A percentile compares a stretch with the other conserved stretches of the same genome.
These are phyloP conservation scores for Sarcophaga variegata DNA, from an alignment of 2,888 invertebrate species.

Conservation along the genomic window DNA sequence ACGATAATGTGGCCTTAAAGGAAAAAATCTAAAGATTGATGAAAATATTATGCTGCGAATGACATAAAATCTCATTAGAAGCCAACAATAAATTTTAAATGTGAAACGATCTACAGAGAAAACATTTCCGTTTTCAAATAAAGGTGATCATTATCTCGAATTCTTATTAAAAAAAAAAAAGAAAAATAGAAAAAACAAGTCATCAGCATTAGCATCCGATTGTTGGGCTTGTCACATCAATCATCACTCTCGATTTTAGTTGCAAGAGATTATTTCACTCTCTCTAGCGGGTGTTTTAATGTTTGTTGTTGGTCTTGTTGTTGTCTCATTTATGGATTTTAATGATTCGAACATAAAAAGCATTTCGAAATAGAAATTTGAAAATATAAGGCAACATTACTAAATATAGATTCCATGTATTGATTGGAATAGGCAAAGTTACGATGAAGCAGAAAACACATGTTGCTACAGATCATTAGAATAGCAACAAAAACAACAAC, in stretches of 20 bases:
- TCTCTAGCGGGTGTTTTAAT: not conserved
- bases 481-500: constrained; percentile 22
- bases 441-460: constrained; percentile 22
- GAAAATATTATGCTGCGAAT: constrained; percentile 47
- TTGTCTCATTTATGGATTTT: constrained; percentile 55
- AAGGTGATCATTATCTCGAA: constrained; percentile 55
- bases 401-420: not conserved
- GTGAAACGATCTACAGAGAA: constrained; percentile 4
- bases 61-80: constrained; percentile 51
- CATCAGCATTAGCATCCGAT: constrained; percentile 45
- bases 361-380: not conserved
- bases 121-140: constrained; percentile 31
- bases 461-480: constrained; percentile 65
- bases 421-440: not conserved
- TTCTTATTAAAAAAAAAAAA: too few relatives aligned
- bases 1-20: too few relatives aligned
- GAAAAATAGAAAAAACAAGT: not conserved
- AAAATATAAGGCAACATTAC: too few relatives aligned
- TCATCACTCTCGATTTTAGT: constrained; percentile 34
- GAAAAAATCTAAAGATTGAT: constrained; percentile 42
- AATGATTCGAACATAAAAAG: constrained; percentile 50
- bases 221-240: constrained; percentile 54
- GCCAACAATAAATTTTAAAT: constrained; percentile 45
- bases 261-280: not conserved
- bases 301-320: not conserved